Conservation (phyloP, 2,113 vertebrate genomes). For the Forbesichthys papilliferus region DNA sequence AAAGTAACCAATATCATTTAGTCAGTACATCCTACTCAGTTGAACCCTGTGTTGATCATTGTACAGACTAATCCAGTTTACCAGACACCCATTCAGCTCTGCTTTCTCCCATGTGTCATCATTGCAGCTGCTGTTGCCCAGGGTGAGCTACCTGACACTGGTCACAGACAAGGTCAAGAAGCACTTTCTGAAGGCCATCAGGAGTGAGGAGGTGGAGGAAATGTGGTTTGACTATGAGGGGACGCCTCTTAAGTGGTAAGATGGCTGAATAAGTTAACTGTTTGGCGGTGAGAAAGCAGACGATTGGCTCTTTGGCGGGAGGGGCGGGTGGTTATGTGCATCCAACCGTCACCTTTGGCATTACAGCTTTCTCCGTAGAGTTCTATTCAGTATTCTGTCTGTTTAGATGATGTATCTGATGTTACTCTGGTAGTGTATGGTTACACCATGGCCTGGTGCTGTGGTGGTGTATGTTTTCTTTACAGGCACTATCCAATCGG, state of each 20-base stretch:
- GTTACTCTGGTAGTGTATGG: no score
- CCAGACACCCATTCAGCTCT: neutral
- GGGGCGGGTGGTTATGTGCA: no score
- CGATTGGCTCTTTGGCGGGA: no score
- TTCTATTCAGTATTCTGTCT: no score
- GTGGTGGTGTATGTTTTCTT: slow-evolving; percentile 5
- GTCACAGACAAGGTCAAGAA: slow-evolving; percentile 99
- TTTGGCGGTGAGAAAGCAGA: no score
- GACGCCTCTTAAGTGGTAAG: slow-evolving; percentile 95
- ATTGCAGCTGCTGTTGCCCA: slow-evolving; percentile 90
- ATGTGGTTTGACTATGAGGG: slow-evolving; percentile 99
- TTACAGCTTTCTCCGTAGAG: no score
- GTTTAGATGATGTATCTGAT: no score
- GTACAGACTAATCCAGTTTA: neutral
- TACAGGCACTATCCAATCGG: slow-evolving; percentile 96
- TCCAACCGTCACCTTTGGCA: no score
- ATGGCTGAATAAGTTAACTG: slow-evolving; percentile 31
- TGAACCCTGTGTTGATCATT: neutral
- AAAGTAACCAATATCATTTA: no score
- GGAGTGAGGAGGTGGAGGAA: slow-evolving; percentile 89
- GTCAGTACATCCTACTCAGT: no score
- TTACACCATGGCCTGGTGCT: no score
- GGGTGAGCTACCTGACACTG: slow-evolving; percentile 94
- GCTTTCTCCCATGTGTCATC: neutral
- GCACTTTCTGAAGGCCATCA: slow-evolving; percentile 96